Base-by-base conservation (phyloP, 2,113 vertebrate species). In the Colinus virginianus region DNA sequence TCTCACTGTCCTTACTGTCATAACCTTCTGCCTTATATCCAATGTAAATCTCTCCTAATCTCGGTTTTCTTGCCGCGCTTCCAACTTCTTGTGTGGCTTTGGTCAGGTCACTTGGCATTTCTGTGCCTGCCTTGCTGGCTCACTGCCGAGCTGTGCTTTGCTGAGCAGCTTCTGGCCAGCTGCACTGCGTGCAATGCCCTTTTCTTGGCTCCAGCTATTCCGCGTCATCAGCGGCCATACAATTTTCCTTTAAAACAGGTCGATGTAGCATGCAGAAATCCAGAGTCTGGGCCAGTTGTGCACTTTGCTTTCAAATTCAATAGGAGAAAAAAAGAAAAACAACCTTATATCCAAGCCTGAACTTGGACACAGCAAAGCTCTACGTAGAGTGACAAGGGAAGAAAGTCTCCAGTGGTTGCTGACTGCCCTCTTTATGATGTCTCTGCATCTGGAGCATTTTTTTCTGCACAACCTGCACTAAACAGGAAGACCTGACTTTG, bases 91-190 rank as follows among this genome's bases (percentile, higher is more conserved):
- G 11, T 79, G 68, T 13, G 26, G 23, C 51, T 82, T 80, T 74
- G 78, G 38, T 46, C 51, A 78, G 68, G 61, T 71, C 82, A 34
- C 42, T 74, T 88, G 34, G 42, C 53, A 20, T 21, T 48, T 70
- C 48, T 51, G 17, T 62, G 40, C 58, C 66, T 43, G 11, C 28
- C n/a, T 40, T 72, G 69, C 20, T 30, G 17, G 38, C 63, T 49
- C 1, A 0, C 28, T 8, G 26, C 9, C 61, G 7, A 6, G 5
- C 0, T 0, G 22, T 32, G 61, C 18, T 56, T 19, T 25, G 8
- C 76, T 11, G 9, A 36, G 51, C 16, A 11, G 14, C 53, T 90
- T 84, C 81, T 30, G 58, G 49, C 6, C 51, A 64, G 32, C 58
- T 88, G 46, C n/a, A 8, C 28, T 28, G 8, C 16, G 9, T 9